These are phyloP conservation scores for Lysandra coridon DNA, from an alignment of 2,888 invertebrate species.

Conservation along the genomic window DNA sequence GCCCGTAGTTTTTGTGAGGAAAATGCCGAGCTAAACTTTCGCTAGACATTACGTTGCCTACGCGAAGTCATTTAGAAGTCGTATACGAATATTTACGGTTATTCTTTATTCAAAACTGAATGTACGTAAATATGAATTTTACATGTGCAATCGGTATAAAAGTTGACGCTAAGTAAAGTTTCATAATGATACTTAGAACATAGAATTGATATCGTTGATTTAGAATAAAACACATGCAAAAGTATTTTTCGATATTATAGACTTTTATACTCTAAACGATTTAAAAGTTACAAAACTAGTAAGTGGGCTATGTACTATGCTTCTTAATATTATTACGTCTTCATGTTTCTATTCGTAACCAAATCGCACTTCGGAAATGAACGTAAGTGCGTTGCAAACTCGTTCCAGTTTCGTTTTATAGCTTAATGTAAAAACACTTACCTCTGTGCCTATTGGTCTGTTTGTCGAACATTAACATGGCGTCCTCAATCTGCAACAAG, in stretches of 20 bases:
- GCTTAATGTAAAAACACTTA: constrained; percentile 73
- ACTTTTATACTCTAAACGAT: no score
- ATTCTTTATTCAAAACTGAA: constrained; percentile 21
- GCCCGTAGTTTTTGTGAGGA: constrained; percentile 48
- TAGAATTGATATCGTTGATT: no score
- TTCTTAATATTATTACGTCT: background rate
- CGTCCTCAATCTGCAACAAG: constrained; percentile 97
- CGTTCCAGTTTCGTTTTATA: background rate
- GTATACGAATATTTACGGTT: constrained; percentile 24
- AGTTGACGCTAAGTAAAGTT: background rate
- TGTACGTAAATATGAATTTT: constrained; percentile 26
- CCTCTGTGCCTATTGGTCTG: constrained; percentile 99
- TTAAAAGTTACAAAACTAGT: background rate
- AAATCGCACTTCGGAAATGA: background rate
- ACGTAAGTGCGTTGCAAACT: background rate
- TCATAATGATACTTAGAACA: background rate
- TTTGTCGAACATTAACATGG: constrained; percentile 99
- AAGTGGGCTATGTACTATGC: background rate
- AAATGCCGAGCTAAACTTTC: constrained; percentile 35
- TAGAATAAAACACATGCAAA: no score
- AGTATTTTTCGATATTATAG: no score
- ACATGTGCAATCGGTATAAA: constrained; percentile 9
- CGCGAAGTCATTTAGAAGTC: constrained; percentile 28
- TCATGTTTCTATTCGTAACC: background rate
- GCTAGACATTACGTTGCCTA: constrained; percentile 25